phyloP scores from a whole-genome alignment of 2,888 invertebrate species.

The Teleiodes luculella region DNA sequence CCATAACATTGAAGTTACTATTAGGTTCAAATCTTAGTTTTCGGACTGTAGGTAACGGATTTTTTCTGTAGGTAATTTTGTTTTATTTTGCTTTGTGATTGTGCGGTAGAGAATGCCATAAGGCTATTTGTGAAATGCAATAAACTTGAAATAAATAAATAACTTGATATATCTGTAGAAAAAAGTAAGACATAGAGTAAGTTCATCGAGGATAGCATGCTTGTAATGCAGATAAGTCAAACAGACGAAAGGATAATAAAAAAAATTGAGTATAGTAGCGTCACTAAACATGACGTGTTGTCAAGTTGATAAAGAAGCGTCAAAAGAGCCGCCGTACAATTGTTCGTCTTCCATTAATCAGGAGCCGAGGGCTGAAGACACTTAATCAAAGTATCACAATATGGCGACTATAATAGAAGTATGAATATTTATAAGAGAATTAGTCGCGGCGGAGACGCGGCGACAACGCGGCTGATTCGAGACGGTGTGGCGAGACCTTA shows the following conservation, averaged over 20 bases:
- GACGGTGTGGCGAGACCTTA: constrained; percentile 52
- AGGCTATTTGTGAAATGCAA: not conserved
- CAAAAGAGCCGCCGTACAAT: constrained; percentile 38
- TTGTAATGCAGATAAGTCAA: too few relatives aligned
- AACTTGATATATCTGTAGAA: too few relatives aligned
- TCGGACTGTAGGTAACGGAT: too few relatives aligned
- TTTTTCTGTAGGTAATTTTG: too few relatives aligned
- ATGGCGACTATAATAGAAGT: constrained; percentile 56
- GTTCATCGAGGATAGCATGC: too few relatives aligned
- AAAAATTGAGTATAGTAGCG: constrained; percentile 31
- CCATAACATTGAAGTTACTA: too few relatives aligned
- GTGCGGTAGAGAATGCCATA: too few relatives aligned
- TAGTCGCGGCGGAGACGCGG: constrained; percentile 33
- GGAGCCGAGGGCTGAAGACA: constrained; percentile 50
- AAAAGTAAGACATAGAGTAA: too few relatives aligned
- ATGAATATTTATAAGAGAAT: constrained; percentile 67
- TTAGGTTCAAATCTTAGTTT: too few relatives aligned
- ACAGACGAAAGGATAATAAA: constrained; percentile 9
- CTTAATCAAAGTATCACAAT: constrained; percentile 77
- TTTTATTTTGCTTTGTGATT: too few relatives aligned
- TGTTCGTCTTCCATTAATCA: constrained; percentile 53
- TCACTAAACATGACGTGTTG: constrained; percentile 28
- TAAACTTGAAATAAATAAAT: not conserved
- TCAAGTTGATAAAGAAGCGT: constrained; percentile 21
- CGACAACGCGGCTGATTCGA: constrained; percentile 46